phyloP scores from a whole-genome alignment of 2,113 vertebrate species.

The Oplegnathus fasciatus region DNA sequence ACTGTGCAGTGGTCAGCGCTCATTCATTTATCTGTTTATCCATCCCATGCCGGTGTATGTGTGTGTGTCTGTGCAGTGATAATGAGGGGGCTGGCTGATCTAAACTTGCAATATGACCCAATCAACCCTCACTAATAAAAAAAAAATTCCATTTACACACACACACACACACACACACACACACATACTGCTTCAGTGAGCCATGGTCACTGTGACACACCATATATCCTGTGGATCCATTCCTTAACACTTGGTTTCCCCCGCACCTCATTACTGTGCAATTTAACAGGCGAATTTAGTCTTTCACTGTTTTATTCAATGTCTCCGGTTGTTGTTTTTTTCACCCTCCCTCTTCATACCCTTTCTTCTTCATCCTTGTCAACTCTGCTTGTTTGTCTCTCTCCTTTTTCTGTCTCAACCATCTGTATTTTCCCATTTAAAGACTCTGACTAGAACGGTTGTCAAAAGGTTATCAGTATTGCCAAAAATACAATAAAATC shows the following conservation, averaged over 20 bases:
- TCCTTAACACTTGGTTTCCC: conserved; percentile 60
- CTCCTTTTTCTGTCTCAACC: not conserved
- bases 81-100: conserved; percentile 61
- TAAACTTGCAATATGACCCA: conserved; percentile 65
- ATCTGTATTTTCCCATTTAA: not conserved
- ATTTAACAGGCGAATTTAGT: conserved; percentile 48
- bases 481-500: not conserved
- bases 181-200: conserved; percentile 3
- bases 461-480: not conserved
- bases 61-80: conserved; percentile 31
- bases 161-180: conserved; percentile 26
- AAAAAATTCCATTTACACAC: conserved; percentile 27
- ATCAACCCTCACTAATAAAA: conserved; percentile 58
- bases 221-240: conserved; percentile 52
- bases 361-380: conserved; percentile 7
- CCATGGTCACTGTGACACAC: conserved; percentile 40
- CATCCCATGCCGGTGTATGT: conserved; percentile 17
- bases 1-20: conserved; percentile 41
- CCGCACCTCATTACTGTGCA: conserved; percentile 62
- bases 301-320: conserved; percentile 36
- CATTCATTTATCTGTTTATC: conserved; percentile 61
- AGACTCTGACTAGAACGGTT: not conserved
- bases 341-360: not conserved
- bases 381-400: not conserved
- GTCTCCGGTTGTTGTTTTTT: conserved; percentile 23